Evolutionary conservation across 2,113 vertebrate species (phyloP).

Genomic region (Euleptes europaea): DNA sequence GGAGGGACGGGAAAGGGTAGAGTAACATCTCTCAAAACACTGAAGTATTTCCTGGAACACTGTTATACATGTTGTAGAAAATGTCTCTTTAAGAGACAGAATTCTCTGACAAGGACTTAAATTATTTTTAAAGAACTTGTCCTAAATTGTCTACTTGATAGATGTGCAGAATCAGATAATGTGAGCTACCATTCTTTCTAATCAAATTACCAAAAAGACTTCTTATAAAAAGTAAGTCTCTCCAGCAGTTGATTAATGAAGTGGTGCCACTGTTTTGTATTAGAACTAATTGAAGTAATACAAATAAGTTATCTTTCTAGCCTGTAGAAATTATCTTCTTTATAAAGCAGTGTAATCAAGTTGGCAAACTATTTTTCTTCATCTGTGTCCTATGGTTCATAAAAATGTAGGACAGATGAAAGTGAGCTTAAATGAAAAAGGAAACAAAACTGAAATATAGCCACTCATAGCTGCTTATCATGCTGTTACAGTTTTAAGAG

Average conservation of each 20-base stretch:
- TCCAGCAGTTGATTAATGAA: conserved; percentile 82
- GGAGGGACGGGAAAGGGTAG: conserved; percentile 69
- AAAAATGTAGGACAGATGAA: background rate
- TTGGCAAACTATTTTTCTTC: conserved; percentile 59
- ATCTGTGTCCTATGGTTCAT: conserved; percentile 17
- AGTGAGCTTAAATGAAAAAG: background rate
- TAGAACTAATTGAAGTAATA: conserved; percentile 83
- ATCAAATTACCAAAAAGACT: conserved; percentile 80
- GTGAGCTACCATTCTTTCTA: conserved; percentile 71
- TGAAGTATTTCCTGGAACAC: conserved; percentile 77
- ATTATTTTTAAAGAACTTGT: conserved; percentile 63
- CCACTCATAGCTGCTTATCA: background rate
- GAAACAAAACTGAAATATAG: background rate
- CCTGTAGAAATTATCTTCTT: conserved; percentile 75
- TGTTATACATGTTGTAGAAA: conserved; percentile 60
- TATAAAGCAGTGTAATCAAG: conserved; percentile 68
- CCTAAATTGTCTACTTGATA: conserved; percentile 75
- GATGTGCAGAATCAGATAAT: conserved; percentile 73
- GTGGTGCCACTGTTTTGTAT: conserved; percentile 81
- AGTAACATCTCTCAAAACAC: conserved; percentile 78
- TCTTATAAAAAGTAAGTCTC: conserved; percentile 79
- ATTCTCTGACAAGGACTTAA: conserved; percentile 69
- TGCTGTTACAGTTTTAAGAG: background rate
- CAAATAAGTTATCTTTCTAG: conserved; percentile 80
- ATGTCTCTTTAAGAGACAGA: conserved; percentile 53